Conservation (phyloP, 2,797 vertebrate species). For the Todus mexicanus region DNA sequence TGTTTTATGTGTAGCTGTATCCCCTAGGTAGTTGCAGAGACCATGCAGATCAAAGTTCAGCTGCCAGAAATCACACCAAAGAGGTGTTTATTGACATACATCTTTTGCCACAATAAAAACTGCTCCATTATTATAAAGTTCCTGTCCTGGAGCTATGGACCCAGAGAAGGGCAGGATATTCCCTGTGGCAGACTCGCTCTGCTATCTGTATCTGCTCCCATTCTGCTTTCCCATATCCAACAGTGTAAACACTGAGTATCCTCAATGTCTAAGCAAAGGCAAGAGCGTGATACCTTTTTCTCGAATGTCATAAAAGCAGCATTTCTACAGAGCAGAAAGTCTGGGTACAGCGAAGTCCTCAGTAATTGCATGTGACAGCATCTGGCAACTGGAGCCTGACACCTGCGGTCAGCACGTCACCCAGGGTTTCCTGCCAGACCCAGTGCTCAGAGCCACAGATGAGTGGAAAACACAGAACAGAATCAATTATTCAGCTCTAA, state of each 20-base stretch:
- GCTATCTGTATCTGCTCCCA: background rate
- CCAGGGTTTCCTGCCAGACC: background rate
- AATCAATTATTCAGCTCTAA: background rate
- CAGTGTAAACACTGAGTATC: background rate
- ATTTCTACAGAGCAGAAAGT: background rate
- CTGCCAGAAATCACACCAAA: constrained; percentile 9
- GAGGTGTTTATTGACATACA: constrained; percentile 21
- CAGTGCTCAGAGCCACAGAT: fast-evolving
- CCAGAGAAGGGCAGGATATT: background rate
- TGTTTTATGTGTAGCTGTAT: background rate
- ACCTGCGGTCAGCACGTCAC: background rate
- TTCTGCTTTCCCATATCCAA: background rate
- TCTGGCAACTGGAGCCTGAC: background rate
- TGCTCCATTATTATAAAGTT: background rate
- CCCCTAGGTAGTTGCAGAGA: background rate
- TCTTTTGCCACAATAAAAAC: background rate
- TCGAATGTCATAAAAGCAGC: background rate
- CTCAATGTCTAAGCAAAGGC: background rate
- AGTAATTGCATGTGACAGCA: background rate
- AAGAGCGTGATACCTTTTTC: background rate
- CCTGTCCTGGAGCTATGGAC: background rate
- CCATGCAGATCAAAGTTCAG: background rate
- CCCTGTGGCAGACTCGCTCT: background rate
- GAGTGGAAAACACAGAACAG: background rate
- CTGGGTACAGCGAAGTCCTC: background rate